Percentiles rank a stretch among this genome's conserved stretches.
Evolutionary conservation across 2,888 invertebrate species (phyloP).

Genomic region (Pheosia tremula): DNA sequence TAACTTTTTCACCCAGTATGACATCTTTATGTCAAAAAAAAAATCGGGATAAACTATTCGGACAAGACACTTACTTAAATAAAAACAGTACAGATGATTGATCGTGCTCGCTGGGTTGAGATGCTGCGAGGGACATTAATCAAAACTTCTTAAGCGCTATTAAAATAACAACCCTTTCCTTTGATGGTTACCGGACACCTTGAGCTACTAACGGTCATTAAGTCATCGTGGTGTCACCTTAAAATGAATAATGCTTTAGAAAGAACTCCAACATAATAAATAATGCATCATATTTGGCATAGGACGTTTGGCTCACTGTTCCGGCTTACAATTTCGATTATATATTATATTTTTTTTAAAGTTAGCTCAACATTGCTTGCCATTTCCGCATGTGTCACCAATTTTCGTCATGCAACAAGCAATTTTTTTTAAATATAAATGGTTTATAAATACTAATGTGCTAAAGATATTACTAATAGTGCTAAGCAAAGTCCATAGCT

Average conservation of each 20-base stretch:
- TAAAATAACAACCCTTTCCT: conserved; percentile 40
- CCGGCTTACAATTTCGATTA: too few species aligned
- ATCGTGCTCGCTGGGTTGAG: conserved; percentile 27
- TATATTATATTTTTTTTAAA: too few species aligned
- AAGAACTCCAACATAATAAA: background rate
- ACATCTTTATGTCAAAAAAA: conserved; percentile 9
- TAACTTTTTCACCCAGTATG: too few species aligned
- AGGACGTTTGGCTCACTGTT: too few species aligned
- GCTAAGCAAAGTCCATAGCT: too few species aligned
- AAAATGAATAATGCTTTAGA: background rate
- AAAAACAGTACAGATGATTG: conserved; percentile 29
- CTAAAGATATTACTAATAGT: too few species aligned
- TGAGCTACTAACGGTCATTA: conserved; percentile 7
- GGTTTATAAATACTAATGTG: too few species aligned
- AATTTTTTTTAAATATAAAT: too few species aligned
- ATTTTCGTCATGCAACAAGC: too few species aligned
- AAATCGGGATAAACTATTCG: conserved; percentile 25
- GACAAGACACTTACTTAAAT: conserved; percentile 20
- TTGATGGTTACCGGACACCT: conserved; percentile 26
- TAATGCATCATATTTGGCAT: too few species aligned
- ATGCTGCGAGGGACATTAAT: conserved; percentile 39
- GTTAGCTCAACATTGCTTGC: too few species aligned
- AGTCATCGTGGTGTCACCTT: conserved; percentile 15
- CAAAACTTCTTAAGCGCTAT: conserved; percentile 46
- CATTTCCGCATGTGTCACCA: too few species aligned